phyloP scores from a whole-genome alignment of 2,888 invertebrate genomes.

The Carpatolechia fugitivella region DNA sequence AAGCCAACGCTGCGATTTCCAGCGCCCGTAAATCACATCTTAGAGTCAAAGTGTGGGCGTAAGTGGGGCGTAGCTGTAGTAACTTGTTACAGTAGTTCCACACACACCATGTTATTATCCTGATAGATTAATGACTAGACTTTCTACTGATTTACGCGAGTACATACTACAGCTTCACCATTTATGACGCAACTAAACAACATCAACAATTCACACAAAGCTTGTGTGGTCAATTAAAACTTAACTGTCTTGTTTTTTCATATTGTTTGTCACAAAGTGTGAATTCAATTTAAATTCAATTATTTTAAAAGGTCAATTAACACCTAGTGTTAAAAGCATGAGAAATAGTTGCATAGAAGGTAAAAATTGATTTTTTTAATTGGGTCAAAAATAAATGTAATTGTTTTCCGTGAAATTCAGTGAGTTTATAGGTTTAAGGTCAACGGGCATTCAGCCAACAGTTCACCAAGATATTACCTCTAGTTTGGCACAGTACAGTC shows the following conservation, averaged over 20 bases:
- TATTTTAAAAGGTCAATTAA: no score
- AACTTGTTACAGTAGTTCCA: not conserved
- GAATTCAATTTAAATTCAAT: no score
- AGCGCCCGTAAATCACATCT: not conserved
- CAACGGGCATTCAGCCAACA: not conserved
- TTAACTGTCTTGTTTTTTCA: no score
- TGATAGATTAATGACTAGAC: not conserved
- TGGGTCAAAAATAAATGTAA: not conserved
- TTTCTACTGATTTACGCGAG: not conserved
- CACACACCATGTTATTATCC: not conserved
- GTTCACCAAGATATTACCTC: not conserved
- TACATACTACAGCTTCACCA: not conserved
- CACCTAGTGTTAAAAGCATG: no score
- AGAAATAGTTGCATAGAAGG: no score
- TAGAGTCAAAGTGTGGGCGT: not conserved
- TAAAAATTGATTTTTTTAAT: no score
- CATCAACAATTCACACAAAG: no score
- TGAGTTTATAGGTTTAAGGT: not conserved
- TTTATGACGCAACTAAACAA: no score
- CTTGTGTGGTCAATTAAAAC: no score
- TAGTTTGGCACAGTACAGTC: not conserved
- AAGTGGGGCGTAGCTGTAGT: not conserved
- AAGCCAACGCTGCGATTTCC: not conserved
- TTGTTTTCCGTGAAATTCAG: not conserved
- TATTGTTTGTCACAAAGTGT: no score